Conservation (phyloP, 2,113 vertebrate genomes). For the Cariama cristata region DNA sequence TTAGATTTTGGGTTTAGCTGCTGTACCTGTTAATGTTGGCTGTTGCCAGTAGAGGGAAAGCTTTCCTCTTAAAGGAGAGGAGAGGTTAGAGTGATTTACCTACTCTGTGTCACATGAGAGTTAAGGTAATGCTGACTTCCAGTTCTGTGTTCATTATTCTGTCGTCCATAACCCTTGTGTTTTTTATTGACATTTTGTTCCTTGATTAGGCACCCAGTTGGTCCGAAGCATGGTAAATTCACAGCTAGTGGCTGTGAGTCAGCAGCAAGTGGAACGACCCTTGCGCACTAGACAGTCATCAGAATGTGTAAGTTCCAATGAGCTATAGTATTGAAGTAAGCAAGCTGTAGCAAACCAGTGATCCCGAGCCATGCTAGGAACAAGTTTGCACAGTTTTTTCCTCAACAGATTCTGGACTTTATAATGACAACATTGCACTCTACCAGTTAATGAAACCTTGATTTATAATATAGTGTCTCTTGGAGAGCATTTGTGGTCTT, state of each 20-base stretch:
- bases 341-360: not conserved
- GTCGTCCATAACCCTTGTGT: not conserved
- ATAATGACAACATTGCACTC: not conserved
- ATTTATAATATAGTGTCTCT: not conserved
- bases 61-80: not conserved
- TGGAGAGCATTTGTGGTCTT: not conserved
- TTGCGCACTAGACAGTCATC: slow-evolving; percentile 88
- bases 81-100: not conserved
- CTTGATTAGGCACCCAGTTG: slow-evolving; percentile 85
- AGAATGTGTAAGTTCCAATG: slow-evolving; percentile 89
- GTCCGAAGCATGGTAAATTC: slow-evolving; percentile 85
- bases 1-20: not conserved
- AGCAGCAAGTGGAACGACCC: slow-evolving; percentile 80
- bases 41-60: not conserved
- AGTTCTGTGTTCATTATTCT: not conserved
- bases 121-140: not conserved
- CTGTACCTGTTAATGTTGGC: not conserved
- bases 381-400: not conserved
- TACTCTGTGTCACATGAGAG: not conserved
- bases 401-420: not conserved
- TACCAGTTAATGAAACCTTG: not conserved
- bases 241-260: slow-evolving; percentile 86
- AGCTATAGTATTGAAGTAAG: not conserved
- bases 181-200: not conserved
- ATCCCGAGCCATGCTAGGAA: not conserved